These are phyloP conservation scores for Polyommatus icarus DNA, from an alignment of 2,888 invertebrate species.

Conservation along the genomic window DNA sequence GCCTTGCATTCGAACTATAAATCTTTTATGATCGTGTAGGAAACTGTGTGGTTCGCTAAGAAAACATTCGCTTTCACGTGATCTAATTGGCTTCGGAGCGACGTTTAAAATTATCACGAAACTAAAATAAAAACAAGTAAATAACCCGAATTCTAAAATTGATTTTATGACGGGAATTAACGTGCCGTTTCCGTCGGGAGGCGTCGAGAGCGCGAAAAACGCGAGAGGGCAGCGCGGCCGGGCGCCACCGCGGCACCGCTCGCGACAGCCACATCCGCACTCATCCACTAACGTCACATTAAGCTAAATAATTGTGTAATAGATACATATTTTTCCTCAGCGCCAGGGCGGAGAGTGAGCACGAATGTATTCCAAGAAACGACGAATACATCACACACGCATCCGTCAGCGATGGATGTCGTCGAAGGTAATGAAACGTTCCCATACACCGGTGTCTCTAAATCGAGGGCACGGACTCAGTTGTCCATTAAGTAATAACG, in stretches of 20 bases:
- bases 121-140: slow-evolving; percentile 80
- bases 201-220: slow-evolving; percentile 71
- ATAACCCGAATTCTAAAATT: slow-evolving; percentile 80
- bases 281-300: slow-evolving; percentile 34
- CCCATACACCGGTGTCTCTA: background rate
- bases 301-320: slow-evolving; percentile 34
- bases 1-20: slow-evolving; percentile 25
- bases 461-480: background rate
- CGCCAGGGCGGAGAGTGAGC: slow-evolving; percentile 26
- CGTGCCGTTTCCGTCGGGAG: slow-evolving; percentile 80
- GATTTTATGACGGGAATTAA: slow-evolving; percentile 81
- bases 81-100: slow-evolving; percentile 73
- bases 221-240: slow-evolving; percentile 61
- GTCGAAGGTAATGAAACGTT: slow-evolving; percentile 20
- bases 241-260: slow-evolving; percentile 50
- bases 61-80: slow-evolving; percentile 60
- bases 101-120: slow-evolving; percentile 77
- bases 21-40: slow-evolving; percentile 31
- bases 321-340: slow-evolving; percentile 28
- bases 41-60: slow-evolving; percentile 32
- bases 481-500: slow-evolving; percentile 11
- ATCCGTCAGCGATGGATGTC: slow-evolving; percentile 27
- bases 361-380: slow-evolving; percentile 30
- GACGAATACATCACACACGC: slow-evolving; percentile 19
- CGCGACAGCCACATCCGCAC: slow-evolving; percentile 58